Conservation (phyloP, 1,140 invertebrate species). For the Heliconius nattereri region DNA sequence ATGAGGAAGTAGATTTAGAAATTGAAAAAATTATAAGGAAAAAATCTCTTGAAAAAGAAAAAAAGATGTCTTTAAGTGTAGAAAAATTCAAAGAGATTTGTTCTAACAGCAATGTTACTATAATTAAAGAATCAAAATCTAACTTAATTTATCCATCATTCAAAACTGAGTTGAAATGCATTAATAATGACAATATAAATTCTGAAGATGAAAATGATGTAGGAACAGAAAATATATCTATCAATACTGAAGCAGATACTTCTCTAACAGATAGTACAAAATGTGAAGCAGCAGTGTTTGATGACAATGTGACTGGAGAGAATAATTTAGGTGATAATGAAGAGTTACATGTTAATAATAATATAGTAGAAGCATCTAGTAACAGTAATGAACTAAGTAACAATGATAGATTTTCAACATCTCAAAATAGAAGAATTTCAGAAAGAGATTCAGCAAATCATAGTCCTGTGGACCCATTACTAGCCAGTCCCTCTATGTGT, state of each 20-base stretch:
- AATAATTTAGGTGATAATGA: conserved; percentile 53
- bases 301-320: conserved; percentile 49
- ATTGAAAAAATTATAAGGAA: conserved; percentile 82
- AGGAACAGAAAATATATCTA: conserved; percentile 45
- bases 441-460: conserved; percentile 86
- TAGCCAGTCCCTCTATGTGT: conserved; percentile 84
- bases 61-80: conserved; percentile 59
- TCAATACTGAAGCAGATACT: conserved; percentile 45
- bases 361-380: conserved; percentile 59
- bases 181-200: conserved; percentile 46
- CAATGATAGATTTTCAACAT: conserved; percentile 66
- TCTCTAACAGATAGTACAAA: conserved; percentile 52
- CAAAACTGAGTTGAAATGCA: conserved; percentile 50
- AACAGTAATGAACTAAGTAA: conserved; percentile 60
- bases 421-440: conserved; percentile 77
- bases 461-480: conserved; percentile 84
- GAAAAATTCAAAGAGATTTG: conserved; percentile 38
- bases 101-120: conserved; percentile 49
- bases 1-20: conserved; percentile 83
- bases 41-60: conserved; percentile 70
- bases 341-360: conserved; percentile 62
- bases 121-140: conserved; percentile 51
- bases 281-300: conserved; percentile 47
- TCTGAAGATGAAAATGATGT: conserved; percentile 41
- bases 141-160: conserved; percentile 51